Base-by-base conservation (phyloP, 2,888 invertebrate species). In the Ryuthela nishihirai region DNA sequence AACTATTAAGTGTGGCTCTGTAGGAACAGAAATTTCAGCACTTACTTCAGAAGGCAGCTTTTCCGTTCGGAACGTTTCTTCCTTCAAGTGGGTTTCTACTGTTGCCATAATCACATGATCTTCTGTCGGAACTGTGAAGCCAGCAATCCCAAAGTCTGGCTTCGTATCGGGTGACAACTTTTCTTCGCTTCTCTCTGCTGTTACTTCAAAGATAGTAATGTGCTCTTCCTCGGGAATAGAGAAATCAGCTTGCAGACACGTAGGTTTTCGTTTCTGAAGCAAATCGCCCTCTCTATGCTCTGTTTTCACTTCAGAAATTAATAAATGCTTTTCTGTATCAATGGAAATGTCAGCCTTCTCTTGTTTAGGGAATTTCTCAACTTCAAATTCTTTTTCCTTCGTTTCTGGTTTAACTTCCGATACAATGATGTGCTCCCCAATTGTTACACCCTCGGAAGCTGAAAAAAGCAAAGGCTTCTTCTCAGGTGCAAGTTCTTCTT, bases 231-330 rank as follows among this genome's bases (percentile, higher is more conserved):
- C 42, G 10, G 64, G 64, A 42, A 64, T 36, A 17, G 26, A 38
- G 7, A 63, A 34, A 24, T 50, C 36, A n/a, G 45, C 55, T 18
- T 49, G 48, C n/a, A 42, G 45, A 2, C 35, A 26, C 7, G 18
- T 10, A 15, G 54, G 60, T 10, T 36, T 35, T 17, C 41, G 44
- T 15, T 36, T 34, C 21, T 29, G 7, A n/a, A 49, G 34, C 41
- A 67, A 65, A 38, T 58, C 58, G 25, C 44, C 53, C 54, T 67
- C 67, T 12, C 52, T 64, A 26, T 55, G 44, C 48, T 64, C 58
- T 23, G 64, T 42, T 32, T 64, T 43, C 20, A 65, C 56, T 26
- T 62, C 49, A n/a, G 64, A 67, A 7, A 65, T 49, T 20, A 65
- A 21, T 7, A 67, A 18, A 35, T 67, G 64, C 23, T 65, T 54